Conservation (phyloP, 1,140 invertebrate genomes). For the Eriosoma lanigerum region DNA sequence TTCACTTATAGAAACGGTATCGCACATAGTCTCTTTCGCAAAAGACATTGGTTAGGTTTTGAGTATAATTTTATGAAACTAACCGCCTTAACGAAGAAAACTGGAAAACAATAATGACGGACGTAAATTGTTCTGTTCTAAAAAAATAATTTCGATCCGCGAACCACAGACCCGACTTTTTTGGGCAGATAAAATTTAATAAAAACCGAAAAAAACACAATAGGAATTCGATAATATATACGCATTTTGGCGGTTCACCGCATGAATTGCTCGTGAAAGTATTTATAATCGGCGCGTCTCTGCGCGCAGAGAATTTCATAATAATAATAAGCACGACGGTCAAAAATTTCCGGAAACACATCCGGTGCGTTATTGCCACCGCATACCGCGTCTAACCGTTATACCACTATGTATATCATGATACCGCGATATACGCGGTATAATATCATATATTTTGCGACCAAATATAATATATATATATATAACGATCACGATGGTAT, state of each 20-base stretch:
- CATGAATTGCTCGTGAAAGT: slow-evolving; percentile 20
- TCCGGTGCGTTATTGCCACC: slow-evolving; percentile 18
- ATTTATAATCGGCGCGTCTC: neutral
- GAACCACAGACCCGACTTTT: too few relatives aligned
- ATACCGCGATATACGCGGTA: neutral
- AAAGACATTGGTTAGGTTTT: too few relatives aligned
- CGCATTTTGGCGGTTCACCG: neutral
- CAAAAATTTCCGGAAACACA: slow-evolving; percentile 29
- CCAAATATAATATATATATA: neutral
- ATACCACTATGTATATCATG: neutral
- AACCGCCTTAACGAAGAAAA: too few relatives aligned
- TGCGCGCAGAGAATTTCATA: neutral
- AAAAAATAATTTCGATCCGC: too few relatives aligned
- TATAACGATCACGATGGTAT: too few relatives aligned
- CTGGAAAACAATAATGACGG: too few relatives aligned
- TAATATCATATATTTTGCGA: neutral
- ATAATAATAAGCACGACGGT: slow-evolving; percentile 14
- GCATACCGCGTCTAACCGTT: neutral
- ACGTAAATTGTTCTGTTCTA: too few relatives aligned
- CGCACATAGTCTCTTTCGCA: too few relatives aligned
- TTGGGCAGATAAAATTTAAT: neutral
- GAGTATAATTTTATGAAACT: too few relatives aligned
- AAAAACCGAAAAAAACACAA: neutral
- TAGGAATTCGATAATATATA: neutral
- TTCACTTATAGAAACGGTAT: too few relatives aligned